Evolutionary conservation across 64 coral and sea anemone species (phyloP), one percentile per base, ranked within the genome.

Genomic region (Exaiptasia diaphana): DNA sequence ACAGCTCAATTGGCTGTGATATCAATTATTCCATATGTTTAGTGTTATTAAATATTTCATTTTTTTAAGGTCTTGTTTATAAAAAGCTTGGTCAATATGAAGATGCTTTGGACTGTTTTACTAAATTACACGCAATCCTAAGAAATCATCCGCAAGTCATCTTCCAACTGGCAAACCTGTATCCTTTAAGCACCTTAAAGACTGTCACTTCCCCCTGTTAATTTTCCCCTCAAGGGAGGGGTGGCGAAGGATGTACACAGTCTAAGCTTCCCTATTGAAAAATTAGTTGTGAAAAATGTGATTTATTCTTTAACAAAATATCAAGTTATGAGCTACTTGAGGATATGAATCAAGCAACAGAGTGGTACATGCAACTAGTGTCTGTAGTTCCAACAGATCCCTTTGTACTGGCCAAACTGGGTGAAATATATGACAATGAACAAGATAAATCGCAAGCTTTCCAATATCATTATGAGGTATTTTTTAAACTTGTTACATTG

Each of bases 361-460:
- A 99, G 57, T 99, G 95, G 95, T 99, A 99, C 54, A 99, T 99
- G 95, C 95, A 99, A 74, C 62, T 99, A 38, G 90, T 99, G 17
- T 99, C 95, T 58, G 73, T 88, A 15, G 95, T 99, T 22, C 95
- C 95, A 40, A 99, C 95, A 22, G 95, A 99, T 41, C 95, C 95
- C 2, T 86, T 88, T 1, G 90, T 91, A n/a, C 48, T 99, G 39
- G 91, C 89, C 17, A 73, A 91, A 85, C 80, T 99, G 35, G 95
- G 95, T 68, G 95, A 92, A 50, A 88, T 99, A 36, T 99, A 99
- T 58, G 95, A 99, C 14, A 79, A 83, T 64, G 85, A 92, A 60
- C 89, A 99, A 41, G 95, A 99, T 58, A 99, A 99, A 67, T 99
- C 95, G 34, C 95, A 99, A 50, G 95, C 95, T 2, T 99, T 99